Evolutionary conservation across 2,888 invertebrate species (phyloP), one percentile per base, ranked within the genome.

Genomic region (Leucania comma): DNA sequence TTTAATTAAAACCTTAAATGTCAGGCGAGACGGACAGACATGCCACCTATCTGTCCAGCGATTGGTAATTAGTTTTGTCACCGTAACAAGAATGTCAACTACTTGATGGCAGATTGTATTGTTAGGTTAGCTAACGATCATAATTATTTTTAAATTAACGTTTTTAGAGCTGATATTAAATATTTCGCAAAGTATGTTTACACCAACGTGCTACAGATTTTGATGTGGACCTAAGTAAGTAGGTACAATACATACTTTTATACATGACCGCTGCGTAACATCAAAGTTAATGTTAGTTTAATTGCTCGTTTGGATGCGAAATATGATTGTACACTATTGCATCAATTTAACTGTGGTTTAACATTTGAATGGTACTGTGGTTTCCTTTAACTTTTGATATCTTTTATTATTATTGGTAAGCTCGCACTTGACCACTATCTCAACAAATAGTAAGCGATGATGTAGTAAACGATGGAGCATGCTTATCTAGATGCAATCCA

Each of bases 1-100:
- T 71, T 76, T 81, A 77, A 81, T 77, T 77, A 71, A 80, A 81
- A 60, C 63, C 66, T 68, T 56, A 50, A 42, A 62, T 42, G 51
- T 9, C 68, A 29, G 10, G 35, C 61, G 32, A 29, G 29, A 35
- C 51, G 22, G 81, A 66, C 54, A 32, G 70, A 53, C 58, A 56
- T 59, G 61, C 56, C 59, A 60, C 29, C 42, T 24, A 60, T 60
- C 70, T 80, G 65, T 62, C 58, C 32, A 69, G 61, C 24, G 54
- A 70, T 75, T 70, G 59, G 54, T 78, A 70, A 81, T 78, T 81
- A 81, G 51, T 66, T 38, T 32, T 38, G 63, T 48, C 65, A 66
- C 24, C n/a, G n/a, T 24, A 26, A 59, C 42, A 42, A 38, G 48
- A 26, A 42, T 54, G 53, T 1, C 22, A 3, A 54, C 46, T 3